These are phyloP conservation scores for Oryctes rhinoceros DNA, from an alignment of 1,140 invertebrate genomes.

Conservation along the genomic window DNA sequence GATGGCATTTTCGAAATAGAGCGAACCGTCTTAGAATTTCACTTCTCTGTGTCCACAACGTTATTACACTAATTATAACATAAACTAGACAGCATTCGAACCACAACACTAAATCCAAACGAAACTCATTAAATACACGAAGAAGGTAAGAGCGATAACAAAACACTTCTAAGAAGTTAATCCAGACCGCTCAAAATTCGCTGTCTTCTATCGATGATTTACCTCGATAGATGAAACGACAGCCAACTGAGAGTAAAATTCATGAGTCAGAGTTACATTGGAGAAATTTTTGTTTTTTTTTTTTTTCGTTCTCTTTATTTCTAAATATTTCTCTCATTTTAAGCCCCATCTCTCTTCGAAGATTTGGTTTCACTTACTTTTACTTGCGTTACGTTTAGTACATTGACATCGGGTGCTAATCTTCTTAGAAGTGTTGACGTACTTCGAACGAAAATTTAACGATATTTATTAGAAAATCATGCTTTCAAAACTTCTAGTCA, in stretches of 20 bases:
- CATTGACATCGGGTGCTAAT: background rate
- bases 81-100: background rate
- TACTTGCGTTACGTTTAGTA: background rate
- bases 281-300: slow-evolving; percentile 53
- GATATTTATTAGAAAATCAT: background rate
- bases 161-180: background rate
- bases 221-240: background rate
- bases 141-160: background rate
- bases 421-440: background rate
- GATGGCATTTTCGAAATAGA: slow-evolving; percentile 58
- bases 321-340: slow-evolving; percentile 27
- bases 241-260: slow-evolving; percentile 53
- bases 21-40: slow-evolving; percentile 51
- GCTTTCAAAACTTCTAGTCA: background rate
- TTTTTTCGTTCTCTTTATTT: slow-evolving; percentile 14
- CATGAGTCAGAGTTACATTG: slow-evolving; percentile 47
- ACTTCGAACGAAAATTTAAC: background rate
- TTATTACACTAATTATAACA: slow-evolving; percentile 32
- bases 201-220: background rate
- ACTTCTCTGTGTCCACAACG: slow-evolving; percentile 44
- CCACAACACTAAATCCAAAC: background rate
- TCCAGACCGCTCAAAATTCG: background rate
- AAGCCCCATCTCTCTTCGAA: slow-evolving; percentile 4
- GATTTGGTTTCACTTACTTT: slow-evolving; percentile 10
- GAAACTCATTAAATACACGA: background rate